Base-by-base conservation (phyloP, 2,113 vertebrate genomes). In the Tragulus kanchil region DNA sequence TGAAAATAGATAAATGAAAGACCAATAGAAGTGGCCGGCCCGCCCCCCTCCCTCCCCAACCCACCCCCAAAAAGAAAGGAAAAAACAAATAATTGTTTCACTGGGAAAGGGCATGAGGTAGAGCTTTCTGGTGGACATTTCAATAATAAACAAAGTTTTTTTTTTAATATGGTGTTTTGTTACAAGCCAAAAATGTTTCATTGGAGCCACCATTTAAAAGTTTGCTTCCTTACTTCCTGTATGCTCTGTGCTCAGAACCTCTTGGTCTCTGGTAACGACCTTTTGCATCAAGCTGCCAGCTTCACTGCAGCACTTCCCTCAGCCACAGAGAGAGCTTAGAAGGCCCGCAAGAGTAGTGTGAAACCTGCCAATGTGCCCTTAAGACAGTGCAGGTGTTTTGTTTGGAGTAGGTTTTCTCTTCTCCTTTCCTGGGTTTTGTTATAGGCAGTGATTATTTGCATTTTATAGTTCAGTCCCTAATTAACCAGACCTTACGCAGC, bases 161-260 rank as follows among this genome's bases (percentile, higher is more conserved):
- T 45, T 21, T 59, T 75, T 42, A 52, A 52, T 58, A 16, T 0
- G 61, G 7, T 78, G 28, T 62, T 84, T 94, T 86, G 65, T 31
- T 78, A 26, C 14, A 73, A 91, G 84, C 78, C 77, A 81, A 56
- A 83, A 73, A 83, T 14, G 52, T 69, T 89, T 94, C 64, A 52
- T 11, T 85, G 21, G 64, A 56, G 28, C 56, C 48, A 26, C 42
- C 28, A 21, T 61, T 90, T 89, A 67, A 56, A 64, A 58, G 36
- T 62, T 73, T 92, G 59, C 28, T 82, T 86, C 16, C 5, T 62
- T 77, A 15, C 23, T 95, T 94, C 23, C 73, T 67, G 65, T 75
- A 31, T 85, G 92, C 16, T 87, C 7, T 71, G n/a, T 11, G 25
- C 14, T 16, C 52, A 45, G 56, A 86, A 45, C 36, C 62, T 84